These are phyloP conservation scores for Sialia sialis DNA, from an alignment of 2,113 vertebrate species.

Conservation along the genomic window DNA sequence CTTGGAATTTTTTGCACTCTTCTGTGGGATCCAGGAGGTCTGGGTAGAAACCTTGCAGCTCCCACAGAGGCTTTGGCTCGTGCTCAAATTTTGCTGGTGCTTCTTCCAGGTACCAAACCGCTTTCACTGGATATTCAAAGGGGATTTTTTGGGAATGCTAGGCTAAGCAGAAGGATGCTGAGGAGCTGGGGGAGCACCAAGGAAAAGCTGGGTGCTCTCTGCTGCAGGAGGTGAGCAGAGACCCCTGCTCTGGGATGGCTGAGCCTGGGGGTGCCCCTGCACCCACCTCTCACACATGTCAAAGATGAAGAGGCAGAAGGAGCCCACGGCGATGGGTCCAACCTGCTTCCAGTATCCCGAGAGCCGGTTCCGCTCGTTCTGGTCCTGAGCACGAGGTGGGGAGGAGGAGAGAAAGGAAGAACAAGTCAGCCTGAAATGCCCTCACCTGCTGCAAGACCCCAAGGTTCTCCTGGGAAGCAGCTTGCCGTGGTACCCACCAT, in stretches of 20 bases:
- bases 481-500: conserved; percentile 77
- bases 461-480: background rate
- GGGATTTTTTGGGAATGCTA: too few relatives aligned
- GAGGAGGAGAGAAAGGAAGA: background rate
- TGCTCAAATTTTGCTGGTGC: too few relatives aligned
- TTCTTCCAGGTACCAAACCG: too few relatives aligned
- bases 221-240: background rate
- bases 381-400: conserved; percentile 75
- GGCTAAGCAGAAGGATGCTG: too few relatives aligned
- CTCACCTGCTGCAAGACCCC: background rate
- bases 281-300: conserved; percentile 97
- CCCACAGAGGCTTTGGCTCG: too few relatives aligned
- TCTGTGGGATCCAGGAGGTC: too few relatives aligned
- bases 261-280: background rate
- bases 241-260: background rate
- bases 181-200: too few relatives aligned
- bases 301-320: conserved; percentile 97
- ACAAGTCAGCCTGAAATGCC: background rate
- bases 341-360: conserved; percentile 98
- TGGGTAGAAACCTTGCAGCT: too few relatives aligned
- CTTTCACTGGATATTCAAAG: too few relatives aligned
- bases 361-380: conserved; percentile 90
- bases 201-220: too few relatives aligned
- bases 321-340: conserved; percentile 92
- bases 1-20: too few relatives aligned